Percentiles rank a stretch among this genome's conserved stretches.
Evolutionary conservation across 1,140 invertebrate species (phyloP).

Genomic region (Phthorimaea operculella): DNA sequence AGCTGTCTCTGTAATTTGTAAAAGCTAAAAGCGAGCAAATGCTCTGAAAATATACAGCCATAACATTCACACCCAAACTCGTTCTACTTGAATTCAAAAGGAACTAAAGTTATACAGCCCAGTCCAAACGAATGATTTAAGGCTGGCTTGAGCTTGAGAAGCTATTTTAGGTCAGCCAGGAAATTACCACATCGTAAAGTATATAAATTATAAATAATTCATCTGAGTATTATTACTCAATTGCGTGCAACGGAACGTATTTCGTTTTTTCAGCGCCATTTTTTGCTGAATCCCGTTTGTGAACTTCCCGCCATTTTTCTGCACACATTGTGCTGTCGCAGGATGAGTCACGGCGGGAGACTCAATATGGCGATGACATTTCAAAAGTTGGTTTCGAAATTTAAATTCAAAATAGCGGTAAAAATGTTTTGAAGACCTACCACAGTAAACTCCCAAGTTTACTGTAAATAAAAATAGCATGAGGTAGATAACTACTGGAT

Average conservation of each 20-base stretch:
- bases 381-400: not conserved
- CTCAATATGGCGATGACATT: slow-evolving; percentile 9
- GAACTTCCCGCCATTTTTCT: slow-evolving; percentile 31
- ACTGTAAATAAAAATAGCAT: too few species aligned
- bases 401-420: not conserved
- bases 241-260: slow-evolving; percentile 40
- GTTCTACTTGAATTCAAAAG: too few species aligned
- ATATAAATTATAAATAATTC: slow-evolving; percentile 26
- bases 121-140: not conserved
- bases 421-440: too few species aligned
- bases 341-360: slow-evolving; percentile 16
- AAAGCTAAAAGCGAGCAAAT: too few species aligned
- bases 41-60: too few species aligned
- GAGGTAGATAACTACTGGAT: too few species aligned
- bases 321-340: slow-evolving; percentile 35
- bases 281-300: slow-evolving; percentile 20
- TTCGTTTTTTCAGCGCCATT: slow-evolving; percentile 19
- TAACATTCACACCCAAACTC: too few species aligned
- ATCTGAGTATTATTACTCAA: slow-evolving; percentile 62
- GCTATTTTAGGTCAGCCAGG: slow-evolving; percentile 14
- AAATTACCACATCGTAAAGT: slow-evolving; percentile 53
- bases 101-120: too few species aligned
- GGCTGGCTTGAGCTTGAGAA: not conserved
- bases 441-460: too few species aligned
- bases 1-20: too few species aligned